phyloP scores from a whole-genome alignment of 2,113 vertebrate species.

The Microcebus ravelobensis region DNA sequence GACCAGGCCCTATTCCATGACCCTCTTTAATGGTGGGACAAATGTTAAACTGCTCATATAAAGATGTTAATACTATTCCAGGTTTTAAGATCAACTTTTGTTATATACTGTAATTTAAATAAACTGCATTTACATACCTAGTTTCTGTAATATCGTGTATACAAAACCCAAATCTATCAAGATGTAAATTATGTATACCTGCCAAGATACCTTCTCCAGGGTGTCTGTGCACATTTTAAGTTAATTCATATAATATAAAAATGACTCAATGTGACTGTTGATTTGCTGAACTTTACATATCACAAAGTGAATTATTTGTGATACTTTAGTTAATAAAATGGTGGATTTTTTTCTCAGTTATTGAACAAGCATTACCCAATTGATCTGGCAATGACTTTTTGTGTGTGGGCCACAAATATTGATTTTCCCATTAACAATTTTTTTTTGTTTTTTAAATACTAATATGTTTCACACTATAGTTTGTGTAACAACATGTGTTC shows the following conservation, averaged over 20 bases:
- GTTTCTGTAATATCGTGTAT: slow-evolving; percentile 92
- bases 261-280: slow-evolving; percentile 89
- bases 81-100: slow-evolving; percentile 89
- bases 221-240: slow-evolving; percentile 85
- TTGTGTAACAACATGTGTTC: slow-evolving; percentile 94
- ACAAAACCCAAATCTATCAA: slow-evolving; percentile 88
- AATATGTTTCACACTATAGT: slow-evolving; percentile 90
- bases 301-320: slow-evolving; percentile 89
- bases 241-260: slow-evolving; percentile 86
- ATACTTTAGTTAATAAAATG: slow-evolving; percentile 90
- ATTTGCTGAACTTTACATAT: slow-evolving; percentile 87
- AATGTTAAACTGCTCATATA: slow-evolving; percentile 78
- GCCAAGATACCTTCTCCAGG: slow-evolving; percentile 87
- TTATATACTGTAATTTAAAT: slow-evolving; percentile 91
- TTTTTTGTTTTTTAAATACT: slow-evolving; percentile 86
- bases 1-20: slow-evolving; percentile 79
- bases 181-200: slow-evolving; percentile 91
- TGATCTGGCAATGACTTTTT: slow-evolving; percentile 85
- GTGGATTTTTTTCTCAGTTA: slow-evolving; percentile 83
- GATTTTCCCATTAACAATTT: slow-evolving; percentile 81
- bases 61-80: slow-evolving; percentile 81
- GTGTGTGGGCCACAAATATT: slow-evolving; percentile 85
- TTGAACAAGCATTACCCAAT: slow-evolving; percentile 85
- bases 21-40: slow-evolving; percentile 80
- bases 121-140: slow-evolving; percentile 88